Base-by-base conservation (phyloP, 2,113 vertebrate species). In the Dicerorhinus sumatrensis region DNA sequence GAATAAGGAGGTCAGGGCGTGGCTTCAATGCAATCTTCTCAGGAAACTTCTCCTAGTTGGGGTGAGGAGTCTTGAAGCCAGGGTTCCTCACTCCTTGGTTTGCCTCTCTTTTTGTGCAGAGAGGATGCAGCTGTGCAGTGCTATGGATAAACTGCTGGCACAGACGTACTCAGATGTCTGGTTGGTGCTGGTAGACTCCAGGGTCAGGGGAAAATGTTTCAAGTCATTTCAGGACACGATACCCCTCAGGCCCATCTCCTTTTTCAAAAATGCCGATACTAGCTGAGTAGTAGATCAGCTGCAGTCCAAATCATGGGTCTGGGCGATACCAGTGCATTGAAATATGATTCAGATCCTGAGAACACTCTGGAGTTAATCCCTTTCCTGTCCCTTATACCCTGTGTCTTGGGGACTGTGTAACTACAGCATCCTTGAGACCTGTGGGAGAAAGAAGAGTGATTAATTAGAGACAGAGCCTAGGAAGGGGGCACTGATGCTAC, bases 321-420 rank as follows among this genome's bases (percentile, higher is more conserved):
- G 98, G 94, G 73, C 58, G 1, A 58, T 95, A 98, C 98, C 98
- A 98, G 73, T 0, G 98, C 98, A 98, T 92, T 31, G 62, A 3
- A 33, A 73, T 0, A 23, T 97, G 65, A 54, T n/a, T 42, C 85
- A 80, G 17, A 16, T 91, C 9, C 56, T 97, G 85, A 1, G 29
- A 97, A 86, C 98, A 98, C 17, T 56, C 48, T 69, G 98, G 92
- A 6, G 39, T 77, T 58, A 54, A 36, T 51, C 72, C 13, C n/a
- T 48, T 81, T 54, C 56, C 70, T 33, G 29, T 48, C 25, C 33
- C 39, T 8, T 2, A n/a, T 31, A 90, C 3, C n/a, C 1, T 46
- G 23, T 33, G n/a, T 96, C 81, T 70, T 72, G 90, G 70, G 1
- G 21, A 67, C 80, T 98, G 98, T 6, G 9, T 97, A 60, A 96